Evolutionary conservation across 2,113 vertebrate species (phyloP).

Genomic region (Paracyprichromis sp.): DNA sequence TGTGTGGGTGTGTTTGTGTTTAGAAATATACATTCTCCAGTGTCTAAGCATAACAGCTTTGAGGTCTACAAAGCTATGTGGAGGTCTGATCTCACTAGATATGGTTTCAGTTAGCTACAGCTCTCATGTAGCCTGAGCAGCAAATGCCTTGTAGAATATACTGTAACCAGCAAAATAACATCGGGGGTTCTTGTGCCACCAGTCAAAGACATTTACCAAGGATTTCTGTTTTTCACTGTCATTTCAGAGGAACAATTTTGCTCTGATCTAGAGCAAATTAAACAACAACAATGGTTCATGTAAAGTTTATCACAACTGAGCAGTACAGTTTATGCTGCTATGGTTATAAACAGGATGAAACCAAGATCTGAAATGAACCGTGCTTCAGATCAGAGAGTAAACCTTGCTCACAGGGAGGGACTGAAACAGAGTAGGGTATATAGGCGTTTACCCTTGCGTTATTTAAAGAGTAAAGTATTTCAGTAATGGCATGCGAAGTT

Average conservation of each 20-base stretch:
- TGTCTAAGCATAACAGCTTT: slow-evolving; percentile 11
- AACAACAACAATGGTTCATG: background rate
- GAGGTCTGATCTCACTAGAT: background rate
- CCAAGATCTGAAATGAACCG: background rate
- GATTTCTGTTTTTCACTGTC: background rate
- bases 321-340: background rate
- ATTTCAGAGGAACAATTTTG: background rate
- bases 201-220: background rate
- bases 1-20: slow-evolving; percentile 7
- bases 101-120: background rate
- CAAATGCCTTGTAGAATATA: background rate
- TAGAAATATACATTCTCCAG: background rate
- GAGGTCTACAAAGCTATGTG: background rate
- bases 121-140: background rate
- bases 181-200: background rate
- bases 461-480: background rate
- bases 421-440: background rate
- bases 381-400: background rate
- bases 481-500: background rate
- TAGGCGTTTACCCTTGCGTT: background rate
- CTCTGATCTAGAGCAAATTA: background rate
- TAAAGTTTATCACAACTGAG: background rate
- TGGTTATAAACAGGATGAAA: background rate
- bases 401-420: background rate
- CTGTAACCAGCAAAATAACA: background rate